phyloP scores from a whole-genome alignment of 2,797 vertebrate species.

The Falco berigora region DNA sequence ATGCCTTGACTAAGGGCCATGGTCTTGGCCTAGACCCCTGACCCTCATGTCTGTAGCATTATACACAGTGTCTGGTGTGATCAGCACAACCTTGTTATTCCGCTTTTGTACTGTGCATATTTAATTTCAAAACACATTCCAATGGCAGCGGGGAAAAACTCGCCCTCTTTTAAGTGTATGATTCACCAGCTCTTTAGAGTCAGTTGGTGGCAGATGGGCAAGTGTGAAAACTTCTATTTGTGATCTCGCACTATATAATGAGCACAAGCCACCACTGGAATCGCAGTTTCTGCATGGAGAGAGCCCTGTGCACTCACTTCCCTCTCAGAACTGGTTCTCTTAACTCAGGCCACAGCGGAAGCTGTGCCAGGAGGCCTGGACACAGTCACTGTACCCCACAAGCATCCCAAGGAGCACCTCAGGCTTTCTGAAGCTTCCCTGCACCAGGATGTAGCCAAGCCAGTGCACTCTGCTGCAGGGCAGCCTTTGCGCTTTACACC shows the following conservation, averaged over 20 bases:
- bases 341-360: background rate
- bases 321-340: background rate
- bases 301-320: background rate
- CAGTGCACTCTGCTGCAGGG: background rate
- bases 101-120: constrained; percentile 63
- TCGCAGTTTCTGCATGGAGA: constrained; percentile 4
- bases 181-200: constrained; percentile 70
- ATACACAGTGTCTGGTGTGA: constrained; percentile 54
- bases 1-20: constrained; percentile 44
- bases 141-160: constrained; percentile 44
- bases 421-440: background rate
- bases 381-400: background rate
- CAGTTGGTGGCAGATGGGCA: constrained; percentile 74
- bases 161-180: constrained; percentile 60
- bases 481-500: background rate
- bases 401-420: background rate
- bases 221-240: constrained; percentile 75
- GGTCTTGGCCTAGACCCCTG: constrained; percentile 45
- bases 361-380: background rate
- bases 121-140: constrained; percentile 69
- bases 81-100: constrained; percentile 29
- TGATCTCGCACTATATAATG: constrained; percentile 66
- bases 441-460: background rate
- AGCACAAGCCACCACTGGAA: constrained; percentile 59
- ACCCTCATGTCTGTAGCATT: constrained; percentile 57